These are phyloP conservation scores for Saccostrea cuccullata DNA, from an alignment of 1,140 invertebrate genomes.

Conservation along the genomic window DNA sequence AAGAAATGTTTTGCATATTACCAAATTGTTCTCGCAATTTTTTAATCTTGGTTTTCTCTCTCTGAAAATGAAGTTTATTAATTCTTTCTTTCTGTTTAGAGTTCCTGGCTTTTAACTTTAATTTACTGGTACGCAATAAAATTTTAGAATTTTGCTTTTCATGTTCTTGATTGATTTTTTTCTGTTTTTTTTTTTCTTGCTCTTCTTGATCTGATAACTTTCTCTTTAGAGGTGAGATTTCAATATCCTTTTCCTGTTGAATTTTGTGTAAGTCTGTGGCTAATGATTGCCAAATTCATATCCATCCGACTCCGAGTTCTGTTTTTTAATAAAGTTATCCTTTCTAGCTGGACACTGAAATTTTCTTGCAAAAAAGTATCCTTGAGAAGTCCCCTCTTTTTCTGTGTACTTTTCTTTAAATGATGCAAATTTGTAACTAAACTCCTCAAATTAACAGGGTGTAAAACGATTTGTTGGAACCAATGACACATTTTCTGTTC, in stretches of 20 bases:
- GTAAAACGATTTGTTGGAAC: neutral
- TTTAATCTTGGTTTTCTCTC: too few species aligned
- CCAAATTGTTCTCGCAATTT: neutral
- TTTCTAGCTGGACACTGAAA: neutral
- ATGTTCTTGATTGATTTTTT: neutral
- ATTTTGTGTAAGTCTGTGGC: neutral
- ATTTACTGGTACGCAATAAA: neutral
- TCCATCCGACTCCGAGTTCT: too few species aligned
- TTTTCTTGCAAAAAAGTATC: neutral
- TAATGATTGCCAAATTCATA: neutral
- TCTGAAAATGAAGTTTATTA: neutral
- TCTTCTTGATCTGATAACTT: neutral
- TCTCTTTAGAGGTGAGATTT: neutral
- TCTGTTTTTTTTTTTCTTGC: neutral
- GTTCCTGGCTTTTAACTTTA: neutral
- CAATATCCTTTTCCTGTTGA: neutral
- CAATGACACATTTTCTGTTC: slow-evolving; percentile 33
- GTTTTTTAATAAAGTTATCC: neutral
- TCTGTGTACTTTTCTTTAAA: slow-evolving; percentile 32
- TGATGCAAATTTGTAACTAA: slow-evolving; percentile 17
- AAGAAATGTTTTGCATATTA: neutral
- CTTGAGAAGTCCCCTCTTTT: slow-evolving; percentile 17
- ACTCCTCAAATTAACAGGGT: neutral
- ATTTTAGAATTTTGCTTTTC: neutral
- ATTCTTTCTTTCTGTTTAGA: neutral